Base-by-base conservation (phyloP, 1,140 invertebrate species). In the Caerostris darwini region DNA sequence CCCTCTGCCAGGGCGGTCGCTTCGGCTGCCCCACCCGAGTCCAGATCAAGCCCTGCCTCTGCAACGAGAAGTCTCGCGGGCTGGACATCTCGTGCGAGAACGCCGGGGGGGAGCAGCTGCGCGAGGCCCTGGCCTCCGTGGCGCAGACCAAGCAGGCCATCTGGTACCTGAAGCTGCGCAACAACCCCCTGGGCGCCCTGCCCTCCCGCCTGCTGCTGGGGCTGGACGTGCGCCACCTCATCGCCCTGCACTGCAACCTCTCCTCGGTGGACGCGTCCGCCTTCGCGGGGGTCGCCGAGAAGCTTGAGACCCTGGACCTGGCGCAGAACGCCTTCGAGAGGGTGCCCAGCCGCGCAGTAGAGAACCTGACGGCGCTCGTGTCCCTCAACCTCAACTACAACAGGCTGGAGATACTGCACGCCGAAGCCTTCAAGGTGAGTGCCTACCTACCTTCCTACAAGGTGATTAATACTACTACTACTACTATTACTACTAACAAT, bases 21-120 rank as follows among this genome's bases (percentile, higher is more conserved):
- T 94, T 81, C 53, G 93, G 95, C 34, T 95, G 95, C 67, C 95
- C 95, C 6, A 93, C 71, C 57, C 58, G 93, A 57, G 53, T 85
- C 7, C 82, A 95, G 67, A 96, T 95, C 94, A 97, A 97, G 71
- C 98, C 98, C 56, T 99, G 98, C 96, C 96, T 97, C 91, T 98
- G 98, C 95, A 97, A 96, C 83, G 97, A 98, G 87, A 98, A 98
- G 96, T 98, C 98, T 95, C 97, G 98, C 95, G 98, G 98, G 7
- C 96, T 99, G 95, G 98, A 98, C 95, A 97, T 99, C 69, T 96
- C 98, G 34, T 98, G 98, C 96, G 98, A 98, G 96, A 97, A 97
- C 95, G 98, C 98, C 14, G 98, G 98, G 95, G 96, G 97, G 93
- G 96, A 96, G 58, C 97, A 98, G 95, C 98, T 98, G 95, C 96